Conservation (phyloP, 2,113 vertebrate genomes). For the Perca flavescens region DNA sequence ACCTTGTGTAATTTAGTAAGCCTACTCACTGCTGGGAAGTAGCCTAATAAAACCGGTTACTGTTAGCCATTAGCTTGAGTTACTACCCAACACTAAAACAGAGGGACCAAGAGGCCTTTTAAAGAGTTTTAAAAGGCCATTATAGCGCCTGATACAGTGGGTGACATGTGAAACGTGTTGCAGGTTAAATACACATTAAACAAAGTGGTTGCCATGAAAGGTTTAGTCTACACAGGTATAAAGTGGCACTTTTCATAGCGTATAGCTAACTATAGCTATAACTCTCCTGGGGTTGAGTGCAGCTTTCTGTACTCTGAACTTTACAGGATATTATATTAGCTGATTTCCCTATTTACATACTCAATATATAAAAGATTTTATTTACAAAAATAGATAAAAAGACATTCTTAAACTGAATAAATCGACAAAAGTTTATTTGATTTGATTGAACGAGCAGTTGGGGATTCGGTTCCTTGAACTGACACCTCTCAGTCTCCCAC, state of each 20-base stretch:
- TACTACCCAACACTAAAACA: slow-evolving; percentile 22
- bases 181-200: slow-evolving; percentile 40
- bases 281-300: not conserved
- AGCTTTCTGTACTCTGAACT: not conserved
- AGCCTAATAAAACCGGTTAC: slow-evolving; percentile 9
- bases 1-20: not conserved
- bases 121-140: slow-evolving; percentile 50
- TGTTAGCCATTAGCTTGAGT: slow-evolving; percentile 39
- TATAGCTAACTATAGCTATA: not conserved
- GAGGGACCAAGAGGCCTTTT: no score
- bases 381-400: no score
- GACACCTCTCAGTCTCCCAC: no score
- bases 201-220: slow-evolving; percentile 11
- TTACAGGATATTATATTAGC: no score
- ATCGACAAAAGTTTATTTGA: no score
- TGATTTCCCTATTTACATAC: no score
- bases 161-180: slow-evolving; percentile 21
- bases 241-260: not conserved
- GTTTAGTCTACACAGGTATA: not conserved
- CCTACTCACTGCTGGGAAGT: not conserved
- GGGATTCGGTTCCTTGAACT: no score
- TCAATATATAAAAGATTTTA: no score
- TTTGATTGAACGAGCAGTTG: no score
- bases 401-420: no score
- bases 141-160: not conserved